Percentiles rank a stretch among this genome's conserved stretches.
Conservation (phyloP, 2,888 invertebrate genomes). For the Silvanus unidentatus region DNA sequence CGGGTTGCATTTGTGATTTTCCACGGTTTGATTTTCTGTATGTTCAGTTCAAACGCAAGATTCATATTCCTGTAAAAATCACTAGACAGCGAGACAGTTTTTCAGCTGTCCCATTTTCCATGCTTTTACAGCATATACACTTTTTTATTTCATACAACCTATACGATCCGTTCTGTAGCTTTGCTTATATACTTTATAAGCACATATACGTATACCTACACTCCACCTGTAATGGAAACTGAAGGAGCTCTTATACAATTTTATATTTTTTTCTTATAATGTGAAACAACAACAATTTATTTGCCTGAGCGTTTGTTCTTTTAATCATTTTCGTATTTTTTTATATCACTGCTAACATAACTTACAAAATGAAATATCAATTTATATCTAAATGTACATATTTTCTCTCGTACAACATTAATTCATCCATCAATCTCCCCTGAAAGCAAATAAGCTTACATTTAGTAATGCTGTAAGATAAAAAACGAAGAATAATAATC, state of each 20-base stretch:
- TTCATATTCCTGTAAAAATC: conserved; percentile 17
- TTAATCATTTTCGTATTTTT: no score
- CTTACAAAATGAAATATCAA: no score
- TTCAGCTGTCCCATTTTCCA: conserved; percentile 17
- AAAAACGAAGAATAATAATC: conserved; percentile 1
- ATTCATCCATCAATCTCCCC: conserved; percentile 1
- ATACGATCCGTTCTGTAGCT: no score
- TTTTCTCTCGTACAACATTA: conserved; percentile 6
- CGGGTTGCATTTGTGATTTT: conserved; percentile 18
- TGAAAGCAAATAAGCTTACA: background rate
- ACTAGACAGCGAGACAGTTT: conserved; percentile 13
- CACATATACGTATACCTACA: no score
- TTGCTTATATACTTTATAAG: no score
- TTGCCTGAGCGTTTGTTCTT: no score
- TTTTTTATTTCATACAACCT: conserved; percentile 15
- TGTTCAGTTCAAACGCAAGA: conserved; percentile 13
- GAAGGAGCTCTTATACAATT: no score
- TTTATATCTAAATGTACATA: conserved; percentile 11
- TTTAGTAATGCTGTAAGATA: background rate
- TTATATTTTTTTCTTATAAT: no score
- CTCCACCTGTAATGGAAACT: no score
- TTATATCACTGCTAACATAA: no score
- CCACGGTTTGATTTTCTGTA: conserved; percentile 19
- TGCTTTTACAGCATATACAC: background rate
- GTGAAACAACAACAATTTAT: no score